These are phyloP conservation scores for Setipinna tenuifilis DNA, from an alignment of 2,797 vertebrate species.

Conservation along the genomic window DNA sequence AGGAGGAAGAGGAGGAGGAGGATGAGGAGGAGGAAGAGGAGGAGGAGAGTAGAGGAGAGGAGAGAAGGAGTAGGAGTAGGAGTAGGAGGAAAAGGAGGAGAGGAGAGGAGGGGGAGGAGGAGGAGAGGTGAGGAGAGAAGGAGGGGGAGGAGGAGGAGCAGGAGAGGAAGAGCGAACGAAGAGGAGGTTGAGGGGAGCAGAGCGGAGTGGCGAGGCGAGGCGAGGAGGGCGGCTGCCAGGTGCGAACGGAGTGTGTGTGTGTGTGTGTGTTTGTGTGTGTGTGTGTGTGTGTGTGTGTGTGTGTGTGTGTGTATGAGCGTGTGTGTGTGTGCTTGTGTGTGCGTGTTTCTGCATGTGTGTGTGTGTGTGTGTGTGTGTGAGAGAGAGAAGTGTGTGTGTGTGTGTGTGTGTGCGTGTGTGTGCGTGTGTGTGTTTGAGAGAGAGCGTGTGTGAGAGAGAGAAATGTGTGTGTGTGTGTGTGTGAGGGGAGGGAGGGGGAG, in stretches of 20 bases:
- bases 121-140: slow-evolving; percentile 19
- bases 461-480: slow-evolving; percentile 38
- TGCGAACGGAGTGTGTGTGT: slow-evolving; percentile 73
- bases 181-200: not conserved
- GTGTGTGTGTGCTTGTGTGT: slow-evolving; percentile 31
- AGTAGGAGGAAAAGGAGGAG: not conserved
- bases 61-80: slow-evolving; percentile 20
- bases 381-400: slow-evolving; percentile 32
- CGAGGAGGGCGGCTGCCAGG: slow-evolving; percentile 82
- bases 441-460: slow-evolving; percentile 29
- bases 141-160: not conserved
- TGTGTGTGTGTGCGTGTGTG: too few relatives aligned
- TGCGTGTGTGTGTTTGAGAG: not conserved
- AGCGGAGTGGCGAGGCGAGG: slow-evolving; percentile 1
- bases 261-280: slow-evolving; percentile 34
- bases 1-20: slow-evolving; percentile 45
- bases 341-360: slow-evolving; percentile 51
- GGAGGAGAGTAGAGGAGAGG: slow-evolving; percentile 37
- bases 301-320: slow-evolving; percentile 38
- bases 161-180: not conserved
- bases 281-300: slow-evolving; percentile 23
- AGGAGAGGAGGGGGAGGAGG: not conserved
- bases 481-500: slow-evolving; percentile 91
- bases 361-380: slow-evolving; percentile 44
- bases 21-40: slow-evolving; percentile 41